Conservation (phyloP, 1,140 invertebrate species). For the Leptopilina boulardi region DNA sequence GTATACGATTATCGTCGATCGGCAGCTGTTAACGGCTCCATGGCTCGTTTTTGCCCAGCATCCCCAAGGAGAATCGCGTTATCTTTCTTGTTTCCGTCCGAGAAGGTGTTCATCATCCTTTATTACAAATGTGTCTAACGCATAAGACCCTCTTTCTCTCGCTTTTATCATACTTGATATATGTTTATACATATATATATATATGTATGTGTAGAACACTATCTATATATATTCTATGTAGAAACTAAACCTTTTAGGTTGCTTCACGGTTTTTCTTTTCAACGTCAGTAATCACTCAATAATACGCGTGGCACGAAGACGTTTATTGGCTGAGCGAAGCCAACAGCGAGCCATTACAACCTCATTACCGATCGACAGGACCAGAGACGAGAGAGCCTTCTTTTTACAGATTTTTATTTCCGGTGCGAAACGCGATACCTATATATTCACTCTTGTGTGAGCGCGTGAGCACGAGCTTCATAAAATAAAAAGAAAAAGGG, state of each 20-base stretch:
- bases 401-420: slow-evolving; percentile 11
- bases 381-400: neutral
- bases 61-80: slow-evolving; percentile 13
- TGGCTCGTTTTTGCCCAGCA: slow-evolving; percentile 13
- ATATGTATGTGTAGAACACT: neutral
- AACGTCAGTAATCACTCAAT: slow-evolving; percentile 21
- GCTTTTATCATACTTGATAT: neutral
- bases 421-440: slow-evolving; percentile 4
- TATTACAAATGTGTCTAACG: neutral
- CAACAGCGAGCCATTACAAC: slow-evolving; percentile 27
- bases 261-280: neutral
- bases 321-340: slow-evolving; percentile 9
- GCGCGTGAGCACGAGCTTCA: slow-evolving; percentile 24
- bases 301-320: slow-evolving; percentile 16
- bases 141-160: slow-evolving; percentile 1
- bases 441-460: slow-evolving; percentile 7
- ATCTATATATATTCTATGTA: neutral
- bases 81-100: slow-evolving; percentile 16
- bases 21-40: slow-evolving; percentile 3
- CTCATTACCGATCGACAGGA: slow-evolving; percentile 26
- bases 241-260: neutral
- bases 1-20: slow-evolving; percentile 13
- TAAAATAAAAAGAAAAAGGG: neutral
- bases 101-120: neutral
- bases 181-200: neutral